Base-by-base conservation (phyloP, 2,797 vertebrate genomes). In the Pagetopsis macropterus region DNA sequence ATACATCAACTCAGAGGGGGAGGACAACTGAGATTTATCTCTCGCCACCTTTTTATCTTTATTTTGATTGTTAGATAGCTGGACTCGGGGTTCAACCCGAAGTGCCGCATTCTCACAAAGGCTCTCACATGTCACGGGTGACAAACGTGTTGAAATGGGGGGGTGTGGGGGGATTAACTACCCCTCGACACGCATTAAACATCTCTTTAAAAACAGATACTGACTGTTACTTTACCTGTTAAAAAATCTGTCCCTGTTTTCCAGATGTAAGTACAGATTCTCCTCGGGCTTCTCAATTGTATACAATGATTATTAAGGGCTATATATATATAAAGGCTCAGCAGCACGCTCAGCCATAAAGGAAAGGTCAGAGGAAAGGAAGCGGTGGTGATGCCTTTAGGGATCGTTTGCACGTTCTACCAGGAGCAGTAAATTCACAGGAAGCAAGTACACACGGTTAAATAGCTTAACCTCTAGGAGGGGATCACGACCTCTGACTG, bases 131-230 rank as follows among this genome's bases (percentile, higher is more conserved):
- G 84, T 82, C 77, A 75, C 8, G 48, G 48, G 67, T 67, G 62
- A 85, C 64, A 67, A 60, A 48, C 48, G 62, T 45, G 31, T 33
- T 14, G 16, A 81, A 68, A 63, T 23, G 55, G 21, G 68, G 65
- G 54, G 15, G 61, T 33, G 11, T 33, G 52, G 31, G 68, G 70
- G 62, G 76, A 93, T 79, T 84, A 92, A 84, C 83, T 87, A 89
- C 88, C 88, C 89, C 86, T 94, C 92, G 90, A 91, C 88, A 90
- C 57, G 74, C 77, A 91, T 91, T 93, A 91, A 89, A 93, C 79
- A 80, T 17, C 31, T 91, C 85, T 92, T 91, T 45, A 89, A 92
- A 27, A 37, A 93, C 56, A 92, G 94, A 94, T 84, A 91, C 92
- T 78, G 87, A 92, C 81, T 79, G 87, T 89, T 84, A 86, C 84